Evolutionary conservation across 2,797 vertebrate genomes (phyloP).

Genomic region (Smutsia temminckii): DNA sequence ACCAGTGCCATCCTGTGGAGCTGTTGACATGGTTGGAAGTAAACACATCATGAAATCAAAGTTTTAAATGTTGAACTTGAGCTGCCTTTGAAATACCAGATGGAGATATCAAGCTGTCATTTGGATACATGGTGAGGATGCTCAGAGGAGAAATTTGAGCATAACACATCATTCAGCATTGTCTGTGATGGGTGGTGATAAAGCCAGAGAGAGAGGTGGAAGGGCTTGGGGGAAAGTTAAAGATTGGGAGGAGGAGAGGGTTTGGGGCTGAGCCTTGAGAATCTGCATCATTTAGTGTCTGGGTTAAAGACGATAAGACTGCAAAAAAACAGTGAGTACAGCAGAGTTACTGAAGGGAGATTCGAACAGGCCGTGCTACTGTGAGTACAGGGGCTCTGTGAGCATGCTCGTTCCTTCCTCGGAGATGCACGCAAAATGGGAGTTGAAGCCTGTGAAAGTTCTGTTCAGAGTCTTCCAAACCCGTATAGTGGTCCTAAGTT

Average conservation of each 20-base stretch:
- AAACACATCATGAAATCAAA: neutral
- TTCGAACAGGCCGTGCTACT: neutral
- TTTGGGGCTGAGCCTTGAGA: neutral
- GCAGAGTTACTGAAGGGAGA: neutral
- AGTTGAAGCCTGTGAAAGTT: neutral
- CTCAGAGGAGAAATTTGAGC: neutral
- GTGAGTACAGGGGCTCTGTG: neutral
- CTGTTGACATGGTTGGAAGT: neutral
- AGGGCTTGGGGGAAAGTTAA: neutral
- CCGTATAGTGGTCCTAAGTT: neutral
- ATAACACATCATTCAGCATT: rapidly evolving
- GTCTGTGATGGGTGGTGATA: neutral
- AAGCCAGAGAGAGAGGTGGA: neutral
- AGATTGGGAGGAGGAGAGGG: neutral
- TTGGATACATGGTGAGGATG: neutral
- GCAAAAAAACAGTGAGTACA: neutral
- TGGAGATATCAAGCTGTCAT: neutral
- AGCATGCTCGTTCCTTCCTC: neutral
- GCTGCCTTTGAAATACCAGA: neutral
- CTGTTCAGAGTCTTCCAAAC: neutral
- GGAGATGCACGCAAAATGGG: neutral
- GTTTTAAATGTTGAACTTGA: neutral
- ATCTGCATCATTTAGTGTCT: too few species aligned
- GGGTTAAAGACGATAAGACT: neutral
- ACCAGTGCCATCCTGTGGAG: neutral